Percentiles rank a stretch among this genome's conserved stretches.
phyloP scores from a whole-genome alignment of 2,888 invertebrate genomes.

The Sphecodes monilicornis region DNA sequence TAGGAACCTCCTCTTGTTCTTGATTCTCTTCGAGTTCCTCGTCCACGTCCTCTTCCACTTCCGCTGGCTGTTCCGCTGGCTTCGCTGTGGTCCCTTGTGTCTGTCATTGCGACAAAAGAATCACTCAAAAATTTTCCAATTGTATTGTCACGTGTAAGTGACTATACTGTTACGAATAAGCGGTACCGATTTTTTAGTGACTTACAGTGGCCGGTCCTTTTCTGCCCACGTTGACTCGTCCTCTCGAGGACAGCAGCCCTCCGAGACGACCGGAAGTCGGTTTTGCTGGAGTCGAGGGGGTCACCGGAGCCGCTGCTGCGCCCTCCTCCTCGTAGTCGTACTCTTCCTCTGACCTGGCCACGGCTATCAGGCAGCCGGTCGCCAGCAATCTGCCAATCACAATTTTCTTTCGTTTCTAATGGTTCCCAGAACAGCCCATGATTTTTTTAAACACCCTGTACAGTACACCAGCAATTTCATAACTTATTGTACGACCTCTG shows the following conservation, averaged over 20 bases:
- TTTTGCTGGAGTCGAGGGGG: constrained; percentile 73
- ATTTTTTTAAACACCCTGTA: background rate
- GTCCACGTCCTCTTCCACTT: constrained; percentile 83
- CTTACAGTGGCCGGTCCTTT: constrained; percentile 69
- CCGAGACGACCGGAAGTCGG: constrained; percentile 71
- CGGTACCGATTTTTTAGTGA: background rate
- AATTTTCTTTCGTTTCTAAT: background rate
- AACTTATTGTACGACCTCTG: no score
- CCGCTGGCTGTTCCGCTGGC: constrained; percentile 72
- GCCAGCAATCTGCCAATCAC: constrained; percentile 71
- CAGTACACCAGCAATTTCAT: no score
- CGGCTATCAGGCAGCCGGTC: constrained; percentile 73
- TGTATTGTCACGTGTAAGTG: background rate
- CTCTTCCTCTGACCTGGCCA: constrained; percentile 76
- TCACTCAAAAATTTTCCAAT: background rate
- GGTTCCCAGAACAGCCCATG: background rate
- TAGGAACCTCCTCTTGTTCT: constrained; percentile 85
- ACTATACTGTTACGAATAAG: background rate
- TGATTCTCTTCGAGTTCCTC: constrained; percentile 86
- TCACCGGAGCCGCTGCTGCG: constrained; percentile 70
- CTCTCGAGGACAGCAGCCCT: constrained; percentile 75
- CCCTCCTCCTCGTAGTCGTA: constrained; percentile 79
- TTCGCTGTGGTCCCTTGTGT: constrained; percentile 77
- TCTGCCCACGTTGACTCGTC: constrained; percentile 67
- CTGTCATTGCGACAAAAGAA: constrained; percentile 47